Evolutionary conservation across 2,113 vertebrate genomes (phyloP).

Genomic region (Grammomys dolichurus): DNA sequence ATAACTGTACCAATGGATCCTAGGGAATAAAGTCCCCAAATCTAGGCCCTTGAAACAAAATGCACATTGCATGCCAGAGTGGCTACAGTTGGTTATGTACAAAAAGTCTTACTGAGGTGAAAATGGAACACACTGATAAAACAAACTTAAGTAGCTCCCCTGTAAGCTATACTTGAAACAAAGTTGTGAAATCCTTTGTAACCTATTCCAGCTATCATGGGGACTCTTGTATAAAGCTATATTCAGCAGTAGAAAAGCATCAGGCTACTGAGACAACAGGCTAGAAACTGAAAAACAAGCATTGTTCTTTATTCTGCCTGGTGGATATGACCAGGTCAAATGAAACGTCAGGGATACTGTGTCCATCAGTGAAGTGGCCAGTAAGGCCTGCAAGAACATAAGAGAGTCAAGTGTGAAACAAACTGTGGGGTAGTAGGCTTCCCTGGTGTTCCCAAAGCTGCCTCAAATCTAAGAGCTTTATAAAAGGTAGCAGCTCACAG

Average conservation of each 20-base stretch:
- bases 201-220: slow-evolving; percentile 26
- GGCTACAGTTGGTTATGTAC: slow-evolving; percentile 51
- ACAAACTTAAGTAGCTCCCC: slow-evolving; percentile 7
- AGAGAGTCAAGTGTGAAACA: slow-evolving; percentile 1
- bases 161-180: slow-evolving; percentile 41
- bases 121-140: slow-evolving; percentile 53
- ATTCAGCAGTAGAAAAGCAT: slow-evolving; percentile 36
- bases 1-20: slow-evolving; percentile 21
- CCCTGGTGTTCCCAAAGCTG: slow-evolving; percentile 54
- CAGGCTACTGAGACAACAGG: slow-evolving; percentile 45
- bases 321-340: slow-evolving; percentile 38
- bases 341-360: slow-evolving; percentile 18
- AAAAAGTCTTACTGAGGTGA: slow-evolving; percentile 59
- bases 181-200: slow-evolving; percentile 31
- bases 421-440: slow-evolving; percentile 28
- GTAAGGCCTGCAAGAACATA: background rate
- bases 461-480: slow-evolving; percentile 36
- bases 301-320: slow-evolving; percentile 35
- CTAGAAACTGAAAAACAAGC: slow-evolving; percentile 53
- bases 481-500: slow-evolving; percentile 54
- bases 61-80: slow-evolving; percentile 27
- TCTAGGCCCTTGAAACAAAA: slow-evolving; percentile 54
- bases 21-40: slow-evolving; percentile 50
- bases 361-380: slow-evolving; percentile 48
- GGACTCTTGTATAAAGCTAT: slow-evolving; percentile 42